Evolutionary conservation across 1,140 invertebrate genomes (phyloP).

Genomic region (Diprion similis): DNA sequence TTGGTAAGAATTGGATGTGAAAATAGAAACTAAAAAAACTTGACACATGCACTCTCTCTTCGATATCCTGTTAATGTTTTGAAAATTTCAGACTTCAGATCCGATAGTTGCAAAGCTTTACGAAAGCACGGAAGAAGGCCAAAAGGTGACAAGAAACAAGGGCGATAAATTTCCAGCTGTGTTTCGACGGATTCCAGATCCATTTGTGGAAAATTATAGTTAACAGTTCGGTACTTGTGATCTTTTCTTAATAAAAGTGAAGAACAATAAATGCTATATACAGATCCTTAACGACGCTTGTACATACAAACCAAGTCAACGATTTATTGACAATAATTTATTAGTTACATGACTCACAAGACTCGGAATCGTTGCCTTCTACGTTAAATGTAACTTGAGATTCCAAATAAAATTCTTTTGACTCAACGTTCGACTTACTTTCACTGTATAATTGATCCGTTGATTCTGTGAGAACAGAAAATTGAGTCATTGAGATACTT

Average conservation of each 20-base stretch:
- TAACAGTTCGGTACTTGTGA: conserved; percentile 19
- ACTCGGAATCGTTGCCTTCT: not conserved
- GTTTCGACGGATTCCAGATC: conserved; percentile 76
- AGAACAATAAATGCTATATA: not conserved
- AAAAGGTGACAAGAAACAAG: conserved; percentile 96
- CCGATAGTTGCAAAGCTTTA: conserved; percentile 87
- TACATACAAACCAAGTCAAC: not conserved
- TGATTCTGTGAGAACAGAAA: not conserved
- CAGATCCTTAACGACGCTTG: not conserved
- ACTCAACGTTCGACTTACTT: no score
- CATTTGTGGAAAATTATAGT: conserved; percentile 41
- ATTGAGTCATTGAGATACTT: no score
- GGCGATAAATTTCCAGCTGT: conserved; percentile 94
- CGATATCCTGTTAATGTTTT: conserved; percentile 26
- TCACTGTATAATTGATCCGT: not conserved
- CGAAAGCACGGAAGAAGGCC: conserved; percentile 95
- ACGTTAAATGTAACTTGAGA: not conserved
- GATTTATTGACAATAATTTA: not conserved
- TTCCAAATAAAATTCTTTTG: not conserved
- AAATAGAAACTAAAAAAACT: conserved; percentile 8
- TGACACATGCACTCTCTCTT: conserved; percentile 12
- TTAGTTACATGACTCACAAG: not conserved
- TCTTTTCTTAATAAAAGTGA: not conserved
- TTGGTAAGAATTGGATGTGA: conserved; percentile 65
- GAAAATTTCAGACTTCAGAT: conserved; percentile 73